Conservation (phyloP, 2,113 vertebrate genomes). For the Spermophilus dauricus region DNA sequence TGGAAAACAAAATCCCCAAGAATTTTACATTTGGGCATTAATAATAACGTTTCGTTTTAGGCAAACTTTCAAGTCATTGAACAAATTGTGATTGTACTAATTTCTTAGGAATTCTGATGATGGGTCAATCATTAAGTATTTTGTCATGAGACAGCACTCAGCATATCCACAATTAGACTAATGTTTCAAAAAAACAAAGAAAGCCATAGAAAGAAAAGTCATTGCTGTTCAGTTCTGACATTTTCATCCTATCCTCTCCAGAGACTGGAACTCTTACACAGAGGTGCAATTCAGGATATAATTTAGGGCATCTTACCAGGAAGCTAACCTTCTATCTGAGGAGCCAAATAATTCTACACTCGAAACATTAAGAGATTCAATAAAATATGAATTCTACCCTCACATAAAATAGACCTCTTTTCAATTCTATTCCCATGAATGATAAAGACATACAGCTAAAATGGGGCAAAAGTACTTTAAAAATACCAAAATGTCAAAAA, state of each 20-base stretch:
- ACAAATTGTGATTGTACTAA: not conserved
- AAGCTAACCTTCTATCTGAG: not conserved
- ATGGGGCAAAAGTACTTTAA: not conserved
- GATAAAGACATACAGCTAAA: not conserved
- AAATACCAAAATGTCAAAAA: not conserved
- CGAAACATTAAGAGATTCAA: conserved; percentile 21
- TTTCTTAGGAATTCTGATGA: not conserved
- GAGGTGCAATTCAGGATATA: not conserved
- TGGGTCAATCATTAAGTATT: not conserved
- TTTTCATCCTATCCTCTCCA: not conserved
- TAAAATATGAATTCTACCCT: conserved; percentile 16
- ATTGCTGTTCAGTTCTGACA: not conserved
- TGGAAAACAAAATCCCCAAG: not conserved
- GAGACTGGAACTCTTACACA: not conserved
- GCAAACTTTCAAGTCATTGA: not conserved
- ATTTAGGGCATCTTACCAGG: not conserved
- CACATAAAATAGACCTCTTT: not conserved
- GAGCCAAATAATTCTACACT: conserved; percentile 35
- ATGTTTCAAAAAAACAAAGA: not conserved
- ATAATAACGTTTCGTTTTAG: not conserved
- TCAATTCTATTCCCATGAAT: not conserved
- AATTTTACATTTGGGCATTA: not conserved
- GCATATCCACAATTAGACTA: not conserved
- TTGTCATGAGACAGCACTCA: not conserved
- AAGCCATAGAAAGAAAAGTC: not conserved